Evolutionary conservation across 2,113 vertebrate species (phyloP), one percentile per base, ranked within the genome.

Genomic region (Psittacara wagleri): DNA sequence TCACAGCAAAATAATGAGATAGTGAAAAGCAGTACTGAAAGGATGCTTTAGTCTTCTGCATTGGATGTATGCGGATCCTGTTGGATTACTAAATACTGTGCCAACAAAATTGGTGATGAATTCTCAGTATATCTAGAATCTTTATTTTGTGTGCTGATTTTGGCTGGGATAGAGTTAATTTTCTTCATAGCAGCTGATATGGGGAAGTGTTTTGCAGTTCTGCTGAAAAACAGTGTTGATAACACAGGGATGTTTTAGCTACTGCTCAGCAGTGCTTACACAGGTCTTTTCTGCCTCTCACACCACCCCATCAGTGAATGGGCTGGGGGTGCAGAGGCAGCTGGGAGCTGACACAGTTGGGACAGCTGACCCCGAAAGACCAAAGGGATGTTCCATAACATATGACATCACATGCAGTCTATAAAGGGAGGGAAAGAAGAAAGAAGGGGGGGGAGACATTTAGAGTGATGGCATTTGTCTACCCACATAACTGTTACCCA

Each of bases 301-400:
- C 9, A 16, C 7, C 29, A 67, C 19, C 5, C 16, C 27, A 57
- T 2, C 48, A 49, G 74, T 0, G 0, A 37, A 28, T 5, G 25
- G 31, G 13, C 39, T 67, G 18, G 17, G n/a, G 4, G 3, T 18
- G 29, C 9, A 31, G 7, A 52, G 29, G n/a, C 24, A 69, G 49
- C 6, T 35, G 39, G 25, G n/a, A 78, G 17, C 12, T 25, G 15
- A 41, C 39, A 41, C 10, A 73, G 29, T 6, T 6, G 4, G 16
- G 24, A 62, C 23, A 68, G 35, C 16, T 55, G 41, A 14, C 22
- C 29, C n/a, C 33, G 52, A 0, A 6, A 23, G 17, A 43, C 27
- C 31, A 57, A 74, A 44, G 8, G 24, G 28, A 57, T 31, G 59
- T 41, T 46, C 28, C 63, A 35, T 16, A 57, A 10, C 28, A 37